A percentile compares a stretch with the other conserved stretches of the same genome.
Evolutionary conservation across 2,888 invertebrate species (phyloP).

Genomic region (Lamproptera curius): DNA sequence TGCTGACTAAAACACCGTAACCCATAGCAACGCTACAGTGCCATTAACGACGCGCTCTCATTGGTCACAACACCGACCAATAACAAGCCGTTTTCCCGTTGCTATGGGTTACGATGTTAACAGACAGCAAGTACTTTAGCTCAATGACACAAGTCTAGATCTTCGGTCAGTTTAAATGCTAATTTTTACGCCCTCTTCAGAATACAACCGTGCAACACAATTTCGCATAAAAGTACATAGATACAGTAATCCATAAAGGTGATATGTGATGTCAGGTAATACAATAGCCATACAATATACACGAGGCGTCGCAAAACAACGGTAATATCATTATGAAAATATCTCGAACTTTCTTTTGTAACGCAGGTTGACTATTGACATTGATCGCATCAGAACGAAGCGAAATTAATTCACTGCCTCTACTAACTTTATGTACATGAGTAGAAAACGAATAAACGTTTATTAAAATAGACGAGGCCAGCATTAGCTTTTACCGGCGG

Average conservation of each 20-base stretch:
- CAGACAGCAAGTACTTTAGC: too few species aligned
- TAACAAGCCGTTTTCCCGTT: too few species aligned
- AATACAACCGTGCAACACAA: not conserved
- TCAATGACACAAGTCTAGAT: too few species aligned
- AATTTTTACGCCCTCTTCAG: too few species aligned
- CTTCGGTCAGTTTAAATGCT: too few species aligned
- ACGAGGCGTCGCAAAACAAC: slow-evolving; percentile 6
- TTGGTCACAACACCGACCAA: not conserved
- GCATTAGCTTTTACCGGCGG: too few species aligned
- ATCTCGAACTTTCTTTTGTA: slow-evolving; percentile 5
- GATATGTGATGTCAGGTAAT: slow-evolving; percentile 47
- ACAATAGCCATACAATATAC: slow-evolving; percentile 20
- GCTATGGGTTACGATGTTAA: too few species aligned
- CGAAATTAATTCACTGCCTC: not conserved
- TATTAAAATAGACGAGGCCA: slow-evolving; percentile 17
- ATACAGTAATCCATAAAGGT: slow-evolving; percentile 22
- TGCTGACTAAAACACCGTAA: too few species aligned
- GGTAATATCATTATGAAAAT: slow-evolving; percentile 14
- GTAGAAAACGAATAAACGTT: slow-evolving; percentile 6
- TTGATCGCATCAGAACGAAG: not conserved
- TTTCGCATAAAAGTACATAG: slow-evolving; percentile 6
- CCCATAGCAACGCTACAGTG: not conserved
- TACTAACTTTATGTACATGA: not conserved
- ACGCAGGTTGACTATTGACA: too few species aligned
- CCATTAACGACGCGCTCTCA: not conserved